Percentiles rank a stretch among this genome's conserved stretches.
These are phyloP conservation scores for Heliconius hortense DNA, from an alignment of 2,888 invertebrate genomes.

Conservation along the genomic window DNA sequence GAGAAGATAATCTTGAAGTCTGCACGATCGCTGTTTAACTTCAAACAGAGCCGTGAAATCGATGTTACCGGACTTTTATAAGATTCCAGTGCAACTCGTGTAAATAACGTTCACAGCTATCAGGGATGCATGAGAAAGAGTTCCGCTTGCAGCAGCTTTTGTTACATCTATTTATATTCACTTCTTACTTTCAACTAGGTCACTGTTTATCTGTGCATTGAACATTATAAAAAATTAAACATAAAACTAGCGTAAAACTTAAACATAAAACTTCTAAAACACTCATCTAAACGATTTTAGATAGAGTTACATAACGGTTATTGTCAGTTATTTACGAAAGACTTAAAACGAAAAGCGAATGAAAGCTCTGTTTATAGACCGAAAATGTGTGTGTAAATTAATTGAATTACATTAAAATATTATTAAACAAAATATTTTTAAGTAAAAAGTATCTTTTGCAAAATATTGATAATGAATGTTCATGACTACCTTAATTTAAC, in stretches of 20 bases:
- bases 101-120: slow-evolving; percentile 21
- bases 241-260: too few relatives aligned
- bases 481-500: background rate
- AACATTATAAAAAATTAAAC: slow-evolving; percentile 1
- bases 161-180: slow-evolving; percentile 24
- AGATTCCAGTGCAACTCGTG: slow-evolving; percentile 18
- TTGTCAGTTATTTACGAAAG: background rate
- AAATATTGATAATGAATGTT: background rate
- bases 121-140: slow-evolving; percentile 22
- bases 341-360: background rate
- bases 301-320: background rate
- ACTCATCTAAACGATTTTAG: background rate
- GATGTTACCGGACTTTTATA: slow-evolving; percentile 12
- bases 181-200: slow-evolving; percentile 18
- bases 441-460: background rate
- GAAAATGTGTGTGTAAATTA: background rate
- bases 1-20: background rate
- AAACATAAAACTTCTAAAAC: background rate
- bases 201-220: slow-evolving; percentile 23
- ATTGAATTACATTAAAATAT: background rate
- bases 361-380: background rate
- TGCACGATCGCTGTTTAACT: background rate
- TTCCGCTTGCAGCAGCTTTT: slow-evolving; percentile 16
- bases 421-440: background rate
- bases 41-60: slow-evolving; percentile 2